A percentile compares a stretch with the other conserved stretches of the same genome.
These are phyloP conservation scores for Myzus persicae DNA, from an alignment of 1,140 invertebrate species.

Conservation along the genomic window DNA sequence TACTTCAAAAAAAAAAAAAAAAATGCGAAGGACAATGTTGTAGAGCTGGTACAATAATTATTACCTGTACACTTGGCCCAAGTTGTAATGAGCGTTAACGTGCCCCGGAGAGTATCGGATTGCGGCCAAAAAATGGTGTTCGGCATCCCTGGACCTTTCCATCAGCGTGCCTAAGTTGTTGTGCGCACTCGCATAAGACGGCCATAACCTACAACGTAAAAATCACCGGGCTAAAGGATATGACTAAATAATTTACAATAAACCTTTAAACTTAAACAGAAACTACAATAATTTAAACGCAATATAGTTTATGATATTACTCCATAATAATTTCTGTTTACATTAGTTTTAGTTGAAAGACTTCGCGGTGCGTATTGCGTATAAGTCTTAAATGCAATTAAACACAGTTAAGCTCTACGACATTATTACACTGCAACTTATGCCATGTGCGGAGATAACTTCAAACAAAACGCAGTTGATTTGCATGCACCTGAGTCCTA, in stretches of 20 bases:
- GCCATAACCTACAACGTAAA: constrained; percentile 77
- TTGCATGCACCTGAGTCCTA: not conserved
- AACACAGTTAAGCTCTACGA: not conserved
- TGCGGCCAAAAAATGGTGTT: constrained; percentile 79
- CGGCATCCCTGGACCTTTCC: constrained; percentile 72
- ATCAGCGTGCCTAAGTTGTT: constrained; percentile 88
- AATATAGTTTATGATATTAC: not conserved
- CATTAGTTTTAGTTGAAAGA: not conserved
- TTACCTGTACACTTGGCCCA: constrained; percentile 84
- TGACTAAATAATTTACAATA: not conserved
- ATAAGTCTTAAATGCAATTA: not conserved
- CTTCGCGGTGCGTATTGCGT: not conserved
- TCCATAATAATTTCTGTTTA: too few relatives aligned
- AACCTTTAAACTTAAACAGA: not conserved
- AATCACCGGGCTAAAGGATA: not conserved
- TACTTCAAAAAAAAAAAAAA: not conserved
- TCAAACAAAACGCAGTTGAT: not conserved
- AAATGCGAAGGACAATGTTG: not conserved
- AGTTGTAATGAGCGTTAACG: constrained; percentile 85
- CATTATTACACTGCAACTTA: not conserved
- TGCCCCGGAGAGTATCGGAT: constrained; percentile 79
- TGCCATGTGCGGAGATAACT: not conserved
- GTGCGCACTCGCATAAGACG: constrained; percentile 84
- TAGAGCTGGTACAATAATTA: not conserved
- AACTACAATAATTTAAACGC: not conserved